These are phyloP conservation scores for Xerus rutilus DNA, from an alignment of 2,797 vertebrate species.

Conservation along the genomic window DNA sequence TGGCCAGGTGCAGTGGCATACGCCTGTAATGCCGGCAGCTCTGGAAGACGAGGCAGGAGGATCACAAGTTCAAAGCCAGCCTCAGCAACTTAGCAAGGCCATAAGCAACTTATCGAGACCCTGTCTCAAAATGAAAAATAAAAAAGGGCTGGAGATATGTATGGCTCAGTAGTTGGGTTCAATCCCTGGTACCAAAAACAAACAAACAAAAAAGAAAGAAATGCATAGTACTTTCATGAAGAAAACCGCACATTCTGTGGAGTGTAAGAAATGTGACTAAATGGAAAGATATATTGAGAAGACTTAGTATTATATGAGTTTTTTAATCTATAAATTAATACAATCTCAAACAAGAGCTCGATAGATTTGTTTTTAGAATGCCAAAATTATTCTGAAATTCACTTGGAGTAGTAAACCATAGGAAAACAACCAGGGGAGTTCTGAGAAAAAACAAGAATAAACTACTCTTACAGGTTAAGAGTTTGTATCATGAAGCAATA, in stretches of 20 bases:
- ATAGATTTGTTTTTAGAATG: not conserved
- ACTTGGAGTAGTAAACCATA: not conserved
- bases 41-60: no score
- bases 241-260: not conserved
- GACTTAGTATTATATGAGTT: not conserved
- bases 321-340: not conserved
- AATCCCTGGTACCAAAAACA: no score
- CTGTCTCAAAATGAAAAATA: no score
- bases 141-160: no score
- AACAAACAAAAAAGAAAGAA: not conserved
- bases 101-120: no score
- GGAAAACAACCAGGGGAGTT: not conserved
- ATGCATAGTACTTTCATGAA: not conserved
- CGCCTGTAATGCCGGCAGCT: no score
- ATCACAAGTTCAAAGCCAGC: no score
- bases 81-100: no score
- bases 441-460: not conserved
- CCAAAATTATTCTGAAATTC: not conserved
- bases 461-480: not conserved
- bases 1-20: no score
- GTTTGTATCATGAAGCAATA: not conserved
- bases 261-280: not conserved
- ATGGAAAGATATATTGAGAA: not conserved
- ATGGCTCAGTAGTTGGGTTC: no score
- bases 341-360: not conserved